These are phyloP conservation scores for Siphlonurus alternatus DNA, from an alignment of 2,888 invertebrate genomes.

Conservation along the genomic window DNA sequence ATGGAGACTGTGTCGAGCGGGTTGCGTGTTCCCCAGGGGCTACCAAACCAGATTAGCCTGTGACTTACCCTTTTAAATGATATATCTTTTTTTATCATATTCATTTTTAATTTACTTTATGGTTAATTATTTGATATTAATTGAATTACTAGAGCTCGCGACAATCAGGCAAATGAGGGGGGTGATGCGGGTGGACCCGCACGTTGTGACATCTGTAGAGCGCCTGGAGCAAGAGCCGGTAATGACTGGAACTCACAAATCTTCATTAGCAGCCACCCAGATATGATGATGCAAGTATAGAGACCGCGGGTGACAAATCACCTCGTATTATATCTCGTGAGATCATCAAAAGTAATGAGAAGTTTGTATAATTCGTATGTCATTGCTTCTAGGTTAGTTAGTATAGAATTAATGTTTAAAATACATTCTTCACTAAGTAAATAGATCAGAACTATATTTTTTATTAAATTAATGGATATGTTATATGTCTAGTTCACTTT, in stretches of 20 bases:
- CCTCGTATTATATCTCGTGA: not conserved
- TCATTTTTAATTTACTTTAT: not conserved
- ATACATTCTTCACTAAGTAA: too few species aligned
- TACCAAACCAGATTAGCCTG: too few species aligned
- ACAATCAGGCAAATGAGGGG: not conserved
- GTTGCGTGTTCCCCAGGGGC: not conserved
- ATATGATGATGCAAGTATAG: not conserved
- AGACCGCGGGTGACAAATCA: not conserved
- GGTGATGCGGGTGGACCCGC: too few species aligned
- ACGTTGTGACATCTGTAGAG: too few species aligned
- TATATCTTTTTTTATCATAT: not conserved
- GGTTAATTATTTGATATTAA: not conserved
- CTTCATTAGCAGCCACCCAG: not conserved
- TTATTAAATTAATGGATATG: too few species aligned
- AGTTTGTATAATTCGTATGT: not conserved
- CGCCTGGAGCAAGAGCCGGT: too few species aligned
- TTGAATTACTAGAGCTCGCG: not conserved
- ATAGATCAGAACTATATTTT: too few species aligned
- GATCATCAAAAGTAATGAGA: not conserved
- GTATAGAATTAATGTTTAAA: too few species aligned
- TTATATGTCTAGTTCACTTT: too few species aligned
- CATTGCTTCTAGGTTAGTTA: too few species aligned
- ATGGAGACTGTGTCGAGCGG: too few species aligned
- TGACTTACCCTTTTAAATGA: too few species aligned
- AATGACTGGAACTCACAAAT: not conserved